phyloP scores from a whole-genome alignment of 64 coral and sea anemone genomes.

The Cladopsammia gracilis region DNA sequence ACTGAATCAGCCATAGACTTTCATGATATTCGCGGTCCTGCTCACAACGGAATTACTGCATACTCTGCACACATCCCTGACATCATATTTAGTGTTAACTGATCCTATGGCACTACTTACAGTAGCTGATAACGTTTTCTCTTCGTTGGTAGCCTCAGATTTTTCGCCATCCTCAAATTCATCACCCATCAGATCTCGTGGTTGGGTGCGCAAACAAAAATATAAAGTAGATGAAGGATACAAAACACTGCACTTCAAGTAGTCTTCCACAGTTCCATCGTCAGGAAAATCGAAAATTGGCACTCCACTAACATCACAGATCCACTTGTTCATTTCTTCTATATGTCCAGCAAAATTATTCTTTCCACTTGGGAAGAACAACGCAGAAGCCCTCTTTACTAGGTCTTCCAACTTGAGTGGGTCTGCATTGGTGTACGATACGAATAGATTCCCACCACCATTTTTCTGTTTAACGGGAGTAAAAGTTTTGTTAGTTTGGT shows the following conservation, averaged over 20 bases:
- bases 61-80: constrained; percentile 45
- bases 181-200: constrained; percentile 5
- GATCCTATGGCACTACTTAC: no score
- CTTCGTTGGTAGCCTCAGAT: neutral
- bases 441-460: constrained; percentile 52
- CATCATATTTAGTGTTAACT: neutral
- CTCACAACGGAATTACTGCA: constrained; percentile 34
- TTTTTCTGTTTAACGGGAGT: constrained; percentile 54
- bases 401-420: neutral
- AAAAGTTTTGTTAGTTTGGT: neutral
- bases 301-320: constrained; percentile 22
- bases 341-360: constrained; percentile 58
- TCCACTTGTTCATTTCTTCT: neutral
- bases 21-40: constrained; percentile 40
- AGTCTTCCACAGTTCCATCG: constrained; percentile 61
- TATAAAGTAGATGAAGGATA: constrained; percentile 63
- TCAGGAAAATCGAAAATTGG: constrained; percentile 43
- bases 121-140: neutral
- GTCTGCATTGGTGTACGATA: neutral
- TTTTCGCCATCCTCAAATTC: constrained; percentile 36
- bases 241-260: constrained; percentile 51
- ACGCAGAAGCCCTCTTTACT: constrained; percentile 3
- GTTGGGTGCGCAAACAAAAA: constrained; percentile 66
- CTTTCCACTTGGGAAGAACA: no score
- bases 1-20: neutral